Conservation (phyloP, 2,113 vertebrate genomes). For the Phaethornis superciliosus region DNA sequence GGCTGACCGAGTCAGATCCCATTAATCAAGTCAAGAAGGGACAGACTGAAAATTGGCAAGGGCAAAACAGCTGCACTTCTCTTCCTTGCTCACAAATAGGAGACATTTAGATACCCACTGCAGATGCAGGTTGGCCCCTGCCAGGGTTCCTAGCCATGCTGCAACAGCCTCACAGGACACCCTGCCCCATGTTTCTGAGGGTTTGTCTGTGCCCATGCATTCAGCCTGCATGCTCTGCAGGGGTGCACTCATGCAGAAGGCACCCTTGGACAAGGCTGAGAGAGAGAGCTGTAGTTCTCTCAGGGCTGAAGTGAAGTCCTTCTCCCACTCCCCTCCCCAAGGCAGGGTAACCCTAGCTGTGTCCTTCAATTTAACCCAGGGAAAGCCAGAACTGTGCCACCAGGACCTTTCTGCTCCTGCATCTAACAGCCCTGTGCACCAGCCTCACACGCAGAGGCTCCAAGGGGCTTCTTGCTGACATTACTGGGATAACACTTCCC, state of each 20-base stretch:
- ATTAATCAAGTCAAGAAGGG: neutral
- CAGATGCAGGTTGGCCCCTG: neutral
- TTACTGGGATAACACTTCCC: neutral
- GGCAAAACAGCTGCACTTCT: neutral
- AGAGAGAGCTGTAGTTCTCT: neutral
- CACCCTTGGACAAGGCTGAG: neutral
- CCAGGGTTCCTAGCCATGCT: fast-evolving
- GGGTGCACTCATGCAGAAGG: fast-evolving
- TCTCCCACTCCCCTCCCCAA: neutral
- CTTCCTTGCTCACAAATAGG: neutral
- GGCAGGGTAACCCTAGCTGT: neutral
- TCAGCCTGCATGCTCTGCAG: neutral
- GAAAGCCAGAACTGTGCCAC: fast-evolving
- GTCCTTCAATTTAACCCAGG: neutral
- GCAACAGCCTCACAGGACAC: neutral
- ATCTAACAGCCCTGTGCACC: fast-evolving
- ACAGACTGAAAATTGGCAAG: neutral
- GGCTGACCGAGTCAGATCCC: neutral
- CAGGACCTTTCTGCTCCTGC: fast-evolving
- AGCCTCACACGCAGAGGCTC: neutral
- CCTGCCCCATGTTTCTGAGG: fast-evolving
- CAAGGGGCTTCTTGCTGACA: fast-evolving
- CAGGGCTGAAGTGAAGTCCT: neutral
- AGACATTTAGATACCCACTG: too few relatives aligned
- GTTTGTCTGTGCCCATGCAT: fast-evolving